Percentiles rank a stretch among this genome's conserved stretches.
Evolutionary conservation across 2,113 vertebrate genomes (phyloP).

Genomic region (Bos taurus): ARS-UCD2.0 NC_037338.1:35546001-35546500

Average conservation of each 20-base stretch:
- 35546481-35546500: background rate
- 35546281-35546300: constrained; percentile 83
- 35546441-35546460: constrained; percentile 7
- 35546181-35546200: constrained; percentile 56
- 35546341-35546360: constrained; percentile 83
- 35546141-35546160: constrained; percentile 26
- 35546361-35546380: constrained; percentile 75
- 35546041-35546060: background rate
- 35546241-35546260: constrained; percentile 83
- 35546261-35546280: constrained; percentile 76
- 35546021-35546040: background rate
- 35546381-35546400: constrained; percentile 47
- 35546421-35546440: background rate
- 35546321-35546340: constrained; percentile 78
- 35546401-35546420: constrained; percentile 40
- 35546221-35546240: constrained; percentile 83
- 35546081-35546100: background rate
- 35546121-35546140: background rate
- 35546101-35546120: background rate
- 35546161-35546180: constrained; percentile 20
- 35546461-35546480: background rate
- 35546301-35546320: constrained; percentile 80
- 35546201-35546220: constrained; percentile 73
- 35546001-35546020: background rate
- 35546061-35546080: background rate